A percentile compares a stretch with the other conserved stretches of the same genome.
phyloP scores from a whole-genome alignment of 2,113 vertebrate species.

The Alligator sinensis region DNA sequence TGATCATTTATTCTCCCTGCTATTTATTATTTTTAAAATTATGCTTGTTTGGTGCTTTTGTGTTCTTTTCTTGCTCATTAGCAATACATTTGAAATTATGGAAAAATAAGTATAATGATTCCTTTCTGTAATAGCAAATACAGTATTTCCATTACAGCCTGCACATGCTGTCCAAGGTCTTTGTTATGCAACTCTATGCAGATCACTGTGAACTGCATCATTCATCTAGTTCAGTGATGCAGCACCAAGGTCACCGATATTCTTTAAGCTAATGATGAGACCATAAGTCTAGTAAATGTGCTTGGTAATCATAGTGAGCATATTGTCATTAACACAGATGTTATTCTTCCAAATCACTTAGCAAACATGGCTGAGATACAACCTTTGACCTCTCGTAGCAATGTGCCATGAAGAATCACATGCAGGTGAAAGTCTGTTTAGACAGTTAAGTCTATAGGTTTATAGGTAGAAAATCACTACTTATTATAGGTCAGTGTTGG shows the following conservation, averaged over 20 bases:
- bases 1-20: rapidly evolving
- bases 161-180: neutral
- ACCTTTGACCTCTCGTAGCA: neutral
- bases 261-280: conserved; percentile 32
- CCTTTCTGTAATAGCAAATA: neutral
- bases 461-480: neutral
- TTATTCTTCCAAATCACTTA: conserved; percentile 39
- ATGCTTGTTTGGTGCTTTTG: neutral
- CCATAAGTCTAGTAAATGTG: conserved; percentile 59
- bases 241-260: conserved; percentile 50
- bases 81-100: neutral
- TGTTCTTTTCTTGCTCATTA: neutral
- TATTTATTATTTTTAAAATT: neutral
- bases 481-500: neutral
- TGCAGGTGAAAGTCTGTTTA: neutral
- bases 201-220: conserved; percentile 19
- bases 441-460: neutral
- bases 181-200: conserved; percentile 49
- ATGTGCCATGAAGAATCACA: neutral
- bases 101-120: neutral
- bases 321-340: conserved; percentile 1
- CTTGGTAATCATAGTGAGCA: conserved; percentile 46
- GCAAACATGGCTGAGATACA: conserved; percentile 25
- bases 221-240: conserved; percentile 44
- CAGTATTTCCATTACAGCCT: neutral